Evolutionary conservation across 2,113 vertebrate species (phyloP).

Genomic region (Tupaia tana): DNA sequence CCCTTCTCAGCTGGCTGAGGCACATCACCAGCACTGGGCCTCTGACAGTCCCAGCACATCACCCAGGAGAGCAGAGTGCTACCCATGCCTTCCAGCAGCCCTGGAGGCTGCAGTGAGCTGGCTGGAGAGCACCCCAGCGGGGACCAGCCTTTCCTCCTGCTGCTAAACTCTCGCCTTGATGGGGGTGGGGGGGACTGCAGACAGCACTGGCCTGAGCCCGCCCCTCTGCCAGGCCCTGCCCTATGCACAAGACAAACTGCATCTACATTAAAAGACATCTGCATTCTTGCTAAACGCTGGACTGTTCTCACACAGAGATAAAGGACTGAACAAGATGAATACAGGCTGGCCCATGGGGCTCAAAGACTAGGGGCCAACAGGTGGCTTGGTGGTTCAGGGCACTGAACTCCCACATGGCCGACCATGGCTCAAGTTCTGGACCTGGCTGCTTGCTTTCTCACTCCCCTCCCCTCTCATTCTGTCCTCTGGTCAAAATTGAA

Average conservation of each 20-base stretch:
- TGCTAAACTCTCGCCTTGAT: background rate
- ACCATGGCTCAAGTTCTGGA: no score
- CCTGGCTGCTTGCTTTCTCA: no score
- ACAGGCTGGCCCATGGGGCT: accelerated
- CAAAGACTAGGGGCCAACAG: background rate
- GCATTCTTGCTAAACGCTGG: background rate
- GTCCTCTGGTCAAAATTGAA: no score
- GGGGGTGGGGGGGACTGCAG: no score
- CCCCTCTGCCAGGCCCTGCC: background rate
- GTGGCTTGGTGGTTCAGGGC: no score
- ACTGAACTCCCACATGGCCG: no score
- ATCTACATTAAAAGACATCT: background rate
- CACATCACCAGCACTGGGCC: background rate
- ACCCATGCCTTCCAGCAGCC: background rate
- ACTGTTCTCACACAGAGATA: background rate
- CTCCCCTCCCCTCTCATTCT: no score
- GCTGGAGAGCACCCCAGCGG: no score
- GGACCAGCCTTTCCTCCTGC: background rate
- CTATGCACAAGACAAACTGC: no score
- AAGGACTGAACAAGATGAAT: background rate
- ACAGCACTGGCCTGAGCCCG: background rate
- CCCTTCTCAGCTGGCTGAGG: background rate
- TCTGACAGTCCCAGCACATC: background rate
- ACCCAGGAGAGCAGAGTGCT: background rate
- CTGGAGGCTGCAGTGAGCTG: background rate